Evolutionary conservation across 1,140 invertebrate genomes (phyloP).

Genomic region (Oryzaephilus surinamensis): DNA sequence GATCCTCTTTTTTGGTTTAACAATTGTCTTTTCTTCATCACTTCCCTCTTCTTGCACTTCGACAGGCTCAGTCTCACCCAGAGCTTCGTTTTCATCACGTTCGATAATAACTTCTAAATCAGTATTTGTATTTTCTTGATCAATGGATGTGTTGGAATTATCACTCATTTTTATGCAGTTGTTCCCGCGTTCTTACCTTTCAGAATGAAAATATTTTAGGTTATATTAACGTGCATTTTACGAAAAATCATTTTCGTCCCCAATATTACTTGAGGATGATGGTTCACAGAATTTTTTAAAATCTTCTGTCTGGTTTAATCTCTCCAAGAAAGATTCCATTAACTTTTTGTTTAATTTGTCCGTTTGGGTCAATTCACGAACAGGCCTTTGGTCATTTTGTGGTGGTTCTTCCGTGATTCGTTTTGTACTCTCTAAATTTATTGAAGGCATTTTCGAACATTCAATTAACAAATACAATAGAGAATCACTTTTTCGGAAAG

Average conservation of each 20-base stretch:
- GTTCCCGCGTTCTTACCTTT: constrained; percentile 3
- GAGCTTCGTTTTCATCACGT: constrained; percentile 15
- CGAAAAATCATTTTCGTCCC: background rate
- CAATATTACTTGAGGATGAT: no score
- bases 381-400: no score
- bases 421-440: no score
- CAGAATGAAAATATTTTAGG: constrained; percentile 14
- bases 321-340: constrained; percentile 46
- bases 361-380: constrained; percentile 46
- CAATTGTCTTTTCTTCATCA: constrained; percentile 13
- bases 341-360: constrained; percentile 52
- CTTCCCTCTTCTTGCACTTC: constrained; percentile 18
- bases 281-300: constrained; percentile 5
- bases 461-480: no score
- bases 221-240: constrained; percentile 10
- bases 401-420: no score
- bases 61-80: constrained; percentile 20
- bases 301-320: constrained; percentile 38
- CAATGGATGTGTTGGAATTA: constrained; percentile 2
- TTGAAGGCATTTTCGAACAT: no score
- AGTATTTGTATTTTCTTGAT: constrained; percentile 30
- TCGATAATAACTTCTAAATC: constrained; percentile 17
- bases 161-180: constrained; percentile 12
- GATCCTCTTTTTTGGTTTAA: constrained; percentile 39
- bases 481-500: no score